Evolutionary conservation across 2,797 vertebrate genomes (phyloP).

Genomic region (Macrochelys suwanniensis): DNA sequence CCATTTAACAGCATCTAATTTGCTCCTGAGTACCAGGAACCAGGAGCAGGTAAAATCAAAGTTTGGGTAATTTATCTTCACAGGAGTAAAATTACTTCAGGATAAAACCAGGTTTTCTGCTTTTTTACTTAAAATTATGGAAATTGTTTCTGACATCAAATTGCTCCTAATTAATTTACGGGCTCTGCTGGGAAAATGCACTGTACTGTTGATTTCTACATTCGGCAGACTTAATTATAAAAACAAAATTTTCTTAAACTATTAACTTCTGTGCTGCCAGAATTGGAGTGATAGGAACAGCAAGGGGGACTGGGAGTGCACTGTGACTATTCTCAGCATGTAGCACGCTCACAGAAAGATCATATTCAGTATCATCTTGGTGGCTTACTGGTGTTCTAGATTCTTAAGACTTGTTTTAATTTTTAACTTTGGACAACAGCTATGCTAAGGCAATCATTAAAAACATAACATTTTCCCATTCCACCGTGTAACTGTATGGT

Average conservation of each 20-base stretch:
- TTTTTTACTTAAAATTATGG: conserved; percentile 84
- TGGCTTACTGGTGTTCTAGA: conserved; percentile 41
- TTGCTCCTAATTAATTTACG: conserved; percentile 86
- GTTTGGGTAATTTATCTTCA: conserved; percentile 79
- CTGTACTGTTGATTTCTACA: conserved; percentile 84
- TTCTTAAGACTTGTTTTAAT: conserved; percentile 11
- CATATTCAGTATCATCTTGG: background rate
- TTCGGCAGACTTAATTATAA: conserved; percentile 84
- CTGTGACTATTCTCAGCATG: background rate
- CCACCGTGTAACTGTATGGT: background rate
- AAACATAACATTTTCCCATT: background rate
- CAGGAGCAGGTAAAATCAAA: conserved; percentile 66
- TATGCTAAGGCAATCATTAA: conserved; percentile 32
- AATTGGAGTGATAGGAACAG: conserved; percentile 49
- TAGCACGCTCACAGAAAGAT: background rate
- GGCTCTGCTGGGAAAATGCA: conserved; percentile 84
- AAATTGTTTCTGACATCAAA: conserved; percentile 87
- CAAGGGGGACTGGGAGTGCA: background rate
- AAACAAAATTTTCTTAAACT: conserved; percentile 79
- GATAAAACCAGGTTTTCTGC: conserved; percentile 79
- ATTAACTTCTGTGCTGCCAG: conserved; percentile 75
- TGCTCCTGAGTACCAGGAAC: conserved; percentile 34
- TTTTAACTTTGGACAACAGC: conserved; percentile 56
- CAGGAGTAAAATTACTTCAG: conserved; percentile 82
- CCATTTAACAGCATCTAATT: conserved; percentile 30